Evolutionary conservation across 2,888 invertebrate species (phyloP).

Genomic region (Nowickia ferox): DNA sequence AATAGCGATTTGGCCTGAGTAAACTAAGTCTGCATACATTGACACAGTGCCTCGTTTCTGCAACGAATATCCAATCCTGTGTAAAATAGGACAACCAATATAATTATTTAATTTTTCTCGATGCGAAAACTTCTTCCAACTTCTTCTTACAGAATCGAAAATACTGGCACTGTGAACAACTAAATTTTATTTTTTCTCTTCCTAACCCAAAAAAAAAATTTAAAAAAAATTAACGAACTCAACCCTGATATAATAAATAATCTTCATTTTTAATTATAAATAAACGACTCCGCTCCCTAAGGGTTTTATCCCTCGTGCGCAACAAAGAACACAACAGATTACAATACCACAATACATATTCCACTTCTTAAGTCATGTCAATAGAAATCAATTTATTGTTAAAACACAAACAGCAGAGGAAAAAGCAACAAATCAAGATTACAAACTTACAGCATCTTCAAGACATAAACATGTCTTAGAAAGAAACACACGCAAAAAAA

Average conservation of each 20-base stretch:
- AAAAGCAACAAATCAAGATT: constrained; percentile 47
- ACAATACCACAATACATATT: not conserved
- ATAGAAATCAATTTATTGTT: constrained; percentile 47
- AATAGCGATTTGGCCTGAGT: too few species aligned
- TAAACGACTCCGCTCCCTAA: not conserved
- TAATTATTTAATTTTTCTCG: too few species aligned
- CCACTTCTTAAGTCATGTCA: constrained; percentile 46
- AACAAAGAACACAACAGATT: not conserved
- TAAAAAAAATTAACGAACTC: not conserved
- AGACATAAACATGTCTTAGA: constrained; percentile 29
- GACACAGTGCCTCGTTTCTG: too few species aligned
- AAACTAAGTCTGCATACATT: too few species aligned
- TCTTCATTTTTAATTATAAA: too few species aligned
- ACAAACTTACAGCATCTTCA: constrained; percentile 47
- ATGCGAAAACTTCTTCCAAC: too few species aligned
- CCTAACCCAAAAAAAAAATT: not conserved
- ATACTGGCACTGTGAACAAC: too few species aligned
- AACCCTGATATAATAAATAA: not conserved
- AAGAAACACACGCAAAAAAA: not conserved
- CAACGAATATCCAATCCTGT: too few species aligned
- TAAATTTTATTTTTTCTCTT: too few species aligned
- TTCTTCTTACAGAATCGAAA: too few species aligned
- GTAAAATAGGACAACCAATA: too few species aligned
- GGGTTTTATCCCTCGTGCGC: not conserved
- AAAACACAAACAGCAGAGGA: not conserved